These are phyloP conservation scores for Nasonia longicornis DNA, from an alignment of 1,140 invertebrate genomes.

Conservation along the genomic window DNA sequence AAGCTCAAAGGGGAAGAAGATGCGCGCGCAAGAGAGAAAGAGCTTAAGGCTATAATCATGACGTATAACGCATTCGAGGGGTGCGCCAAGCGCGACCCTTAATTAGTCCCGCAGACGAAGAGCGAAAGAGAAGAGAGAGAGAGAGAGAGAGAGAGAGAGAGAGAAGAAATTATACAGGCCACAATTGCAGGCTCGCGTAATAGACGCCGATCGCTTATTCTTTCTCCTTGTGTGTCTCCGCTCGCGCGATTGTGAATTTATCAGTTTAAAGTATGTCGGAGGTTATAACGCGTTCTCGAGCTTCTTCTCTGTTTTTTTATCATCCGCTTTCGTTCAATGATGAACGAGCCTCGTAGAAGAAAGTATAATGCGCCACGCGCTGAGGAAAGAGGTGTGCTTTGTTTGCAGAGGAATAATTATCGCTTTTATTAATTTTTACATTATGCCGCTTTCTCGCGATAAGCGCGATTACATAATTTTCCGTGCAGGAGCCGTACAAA, in stretches of 20 bases:
- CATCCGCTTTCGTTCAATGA: background rate
- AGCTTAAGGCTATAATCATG: slow-evolving; percentile 35
- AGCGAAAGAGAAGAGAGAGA: background rate
- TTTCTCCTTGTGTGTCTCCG: slow-evolving; percentile 3
- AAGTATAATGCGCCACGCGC: background rate
- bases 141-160: slow-evolving; percentile 37
- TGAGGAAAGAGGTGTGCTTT: background rate
- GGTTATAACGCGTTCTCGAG: slow-evolving; percentile 21
- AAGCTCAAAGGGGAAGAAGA: slow-evolving; percentile 9
- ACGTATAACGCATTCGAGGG: slow-evolving; percentile 34
- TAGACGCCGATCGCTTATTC: slow-evolving; percentile 15
- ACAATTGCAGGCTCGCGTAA: slow-evolving; percentile 35
- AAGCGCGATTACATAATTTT: background rate
- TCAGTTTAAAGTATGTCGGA: slow-evolving; percentile 25
- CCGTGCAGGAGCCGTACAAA: background rate
- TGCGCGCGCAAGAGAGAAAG: background rate
- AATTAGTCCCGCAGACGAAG: slow-evolving; percentile 23
- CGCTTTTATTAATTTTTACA: background rate
- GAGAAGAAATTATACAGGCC: slow-evolving; percentile 38
- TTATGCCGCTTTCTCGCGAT: background rate
- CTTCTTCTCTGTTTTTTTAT: slow-evolving; percentile 8
- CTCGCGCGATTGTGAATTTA: slow-evolving; percentile 30
- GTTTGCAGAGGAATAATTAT: background rate
- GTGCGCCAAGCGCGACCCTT: slow-evolving; percentile 30
- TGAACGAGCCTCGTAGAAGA: background rate